A percentile compares a stretch with the other conserved stretches of the same genome.
Evolutionary conservation across 2,888 invertebrate genomes (phyloP).

Genomic region (Epirrhoe alternata): DNA sequence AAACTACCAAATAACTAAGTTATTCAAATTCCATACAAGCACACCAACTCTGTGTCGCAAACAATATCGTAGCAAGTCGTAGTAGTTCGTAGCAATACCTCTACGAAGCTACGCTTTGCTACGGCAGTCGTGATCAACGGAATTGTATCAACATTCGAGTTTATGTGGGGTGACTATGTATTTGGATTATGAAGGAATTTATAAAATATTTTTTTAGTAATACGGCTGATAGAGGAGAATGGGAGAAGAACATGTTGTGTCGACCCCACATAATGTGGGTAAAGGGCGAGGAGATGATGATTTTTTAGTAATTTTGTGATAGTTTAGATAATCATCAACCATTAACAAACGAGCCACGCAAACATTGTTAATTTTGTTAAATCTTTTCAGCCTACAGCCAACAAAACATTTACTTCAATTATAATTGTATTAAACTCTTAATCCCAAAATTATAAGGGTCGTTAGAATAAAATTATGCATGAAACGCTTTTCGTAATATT

Average conservation of each 20-base stretch:
- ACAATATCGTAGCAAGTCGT: slow-evolving; percentile 17
- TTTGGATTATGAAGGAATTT: slow-evolving; percentile 11
- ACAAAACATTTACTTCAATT: slow-evolving; percentile 8
- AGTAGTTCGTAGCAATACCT: slow-evolving; percentile 20
- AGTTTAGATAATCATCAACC: not conserved
- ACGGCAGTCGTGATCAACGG: slow-evolving; percentile 31
- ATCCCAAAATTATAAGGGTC: slow-evolving; percentile 10
- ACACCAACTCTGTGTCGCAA: slow-evolving; percentile 12
- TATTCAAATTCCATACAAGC: slow-evolving; percentile 11
- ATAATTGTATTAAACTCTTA: slow-evolving; percentile 5
- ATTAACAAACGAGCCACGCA: not conserved
- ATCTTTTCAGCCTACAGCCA: not conserved
- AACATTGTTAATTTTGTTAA: slow-evolving; percentile 4
- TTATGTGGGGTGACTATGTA: slow-evolving; percentile 30
- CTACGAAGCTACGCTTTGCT: slow-evolving; percentile 40
- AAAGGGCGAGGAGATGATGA: no score
- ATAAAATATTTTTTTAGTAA: not conserved
- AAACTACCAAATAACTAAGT: slow-evolving; percentile 9
- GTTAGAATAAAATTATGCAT: slow-evolving; percentile 9
- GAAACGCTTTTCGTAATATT: slow-evolving; percentile 1
- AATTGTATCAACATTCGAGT: slow-evolving; percentile 29
- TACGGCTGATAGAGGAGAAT: no score
- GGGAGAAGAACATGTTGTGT: no score
- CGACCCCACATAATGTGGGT: no score
- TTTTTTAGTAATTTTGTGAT: no score